Evolutionary conservation across 2,888 invertebrate species (phyloP).

Genomic region (Torymus tubicola): DNA sequence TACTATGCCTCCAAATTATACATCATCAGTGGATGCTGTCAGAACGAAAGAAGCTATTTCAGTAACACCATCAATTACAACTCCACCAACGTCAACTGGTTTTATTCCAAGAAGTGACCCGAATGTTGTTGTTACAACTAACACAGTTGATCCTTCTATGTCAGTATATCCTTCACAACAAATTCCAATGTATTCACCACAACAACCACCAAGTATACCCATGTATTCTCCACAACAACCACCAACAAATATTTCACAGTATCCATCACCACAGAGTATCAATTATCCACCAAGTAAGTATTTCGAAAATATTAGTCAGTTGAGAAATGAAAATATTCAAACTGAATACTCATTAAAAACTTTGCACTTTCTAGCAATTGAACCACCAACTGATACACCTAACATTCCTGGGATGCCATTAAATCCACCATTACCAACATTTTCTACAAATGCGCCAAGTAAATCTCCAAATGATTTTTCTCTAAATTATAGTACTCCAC

Average conservation of each 20-base stretch:
- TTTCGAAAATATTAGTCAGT: too few species aligned
- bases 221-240: conserved; percentile 47
- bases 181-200: conserved; percentile 47
- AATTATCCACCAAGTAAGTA: conserved; percentile 53
- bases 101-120: conserved; percentile 27
- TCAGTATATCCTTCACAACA: conserved; percentile 36
- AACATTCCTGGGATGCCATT: conserved; percentile 74
- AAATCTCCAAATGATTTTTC: conserved; percentile 41
- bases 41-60: conserved; percentile 61
- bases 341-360: conserved; percentile 9
- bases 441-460: conserved; percentile 34
- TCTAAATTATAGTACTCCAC: conserved; percentile 49
- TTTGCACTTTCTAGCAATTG: conserved; percentile 59
- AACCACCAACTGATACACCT: conserved; percentile 64
- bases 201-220: conserved; percentile 42
- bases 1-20: conserved; percentile 67
- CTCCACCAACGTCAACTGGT: conserved; percentile 31
- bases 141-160: neutral
- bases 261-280: conserved; percentile 17
- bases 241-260: conserved; percentile 28
- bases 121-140: conserved; percentile 36
- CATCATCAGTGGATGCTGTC: conserved; percentile 55
- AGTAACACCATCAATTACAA: conserved; percentile 58
- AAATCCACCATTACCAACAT: conserved; percentile 64
- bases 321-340: too few species aligned